Conservation (phyloP, 2,797 vertebrate species). For the Chelmon rostratus region DNA sequence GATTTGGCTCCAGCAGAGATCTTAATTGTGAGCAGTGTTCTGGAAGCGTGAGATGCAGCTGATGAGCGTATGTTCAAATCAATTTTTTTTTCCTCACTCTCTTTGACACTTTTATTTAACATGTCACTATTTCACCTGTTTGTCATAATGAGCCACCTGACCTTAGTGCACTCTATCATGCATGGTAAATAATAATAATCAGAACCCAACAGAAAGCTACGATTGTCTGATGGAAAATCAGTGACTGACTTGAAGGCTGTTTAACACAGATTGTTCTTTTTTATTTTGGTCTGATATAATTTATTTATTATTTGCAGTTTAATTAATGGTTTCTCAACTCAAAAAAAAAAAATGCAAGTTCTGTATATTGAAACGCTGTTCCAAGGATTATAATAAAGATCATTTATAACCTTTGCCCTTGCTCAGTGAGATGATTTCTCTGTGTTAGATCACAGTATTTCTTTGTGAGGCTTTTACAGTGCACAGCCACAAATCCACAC, state of each 20-base stretch:
- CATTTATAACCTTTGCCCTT: constrained; percentile 83
- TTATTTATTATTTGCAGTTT: constrained; percentile 67
- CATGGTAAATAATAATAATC: constrained; percentile 64
- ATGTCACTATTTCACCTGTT: constrained; percentile 36
- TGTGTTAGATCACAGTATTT: not conserved
- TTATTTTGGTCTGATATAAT: constrained; percentile 49
- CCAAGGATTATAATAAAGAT: constrained; percentile 88
- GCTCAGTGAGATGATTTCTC: constrained; percentile 42
- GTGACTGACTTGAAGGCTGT: constrained; percentile 44
- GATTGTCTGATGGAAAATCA: constrained; percentile 23
- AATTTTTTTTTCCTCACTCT: constrained; percentile 18
- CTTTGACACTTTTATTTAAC: constrained; percentile 42
- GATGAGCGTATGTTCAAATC: constrained; percentile 27
- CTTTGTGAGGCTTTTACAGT: not conserved
- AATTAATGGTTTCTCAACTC: constrained; percentile 61
- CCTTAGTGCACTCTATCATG: constrained; percentile 61
- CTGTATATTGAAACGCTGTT: constrained; percentile 85
- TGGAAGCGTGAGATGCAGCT: constrained; percentile 9
- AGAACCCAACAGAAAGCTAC: constrained; percentile 51
- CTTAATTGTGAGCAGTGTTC: constrained; percentile 18
- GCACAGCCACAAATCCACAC: not conserved
- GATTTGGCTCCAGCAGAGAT: not conserved
- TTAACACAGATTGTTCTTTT: constrained; percentile 34
- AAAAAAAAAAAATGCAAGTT: constrained; percentile 85
- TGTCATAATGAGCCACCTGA: constrained; percentile 39